Percentiles rank a stretch among this genome's conserved stretches.
Evolutionary conservation across 2,113 vertebrate species (phyloP).

Genomic region (Vanacampus margaritifer): DNA sequence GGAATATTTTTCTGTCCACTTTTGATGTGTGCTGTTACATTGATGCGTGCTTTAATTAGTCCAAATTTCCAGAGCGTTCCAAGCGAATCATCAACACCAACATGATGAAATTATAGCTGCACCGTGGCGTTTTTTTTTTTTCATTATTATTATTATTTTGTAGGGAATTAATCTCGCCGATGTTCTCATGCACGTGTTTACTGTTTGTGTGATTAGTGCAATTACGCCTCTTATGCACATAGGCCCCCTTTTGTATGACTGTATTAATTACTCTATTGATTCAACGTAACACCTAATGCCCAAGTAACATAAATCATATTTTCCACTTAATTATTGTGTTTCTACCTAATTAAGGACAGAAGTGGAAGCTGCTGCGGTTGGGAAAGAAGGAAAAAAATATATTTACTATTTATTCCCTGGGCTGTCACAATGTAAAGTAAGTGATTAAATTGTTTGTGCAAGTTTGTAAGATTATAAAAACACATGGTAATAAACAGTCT

Average conservation of each 20-base stretch:
- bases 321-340: constrained; percentile 56
- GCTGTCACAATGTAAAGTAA: constrained; percentile 53
- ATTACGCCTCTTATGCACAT: constrained; percentile 49
- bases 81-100: not conserved
- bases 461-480: constrained; percentile 28
- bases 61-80: not conserved
- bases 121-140: not conserved
- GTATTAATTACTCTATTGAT: constrained; percentile 66
- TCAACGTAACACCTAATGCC: constrained; percentile 61
- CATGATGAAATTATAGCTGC: not conserved
- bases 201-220: constrained; percentile 46
- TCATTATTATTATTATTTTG: not conserved
- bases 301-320: constrained; percentile 66
- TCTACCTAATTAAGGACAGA: constrained; percentile 56
- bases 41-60: not conserved
- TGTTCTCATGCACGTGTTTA: constrained; percentile 32
- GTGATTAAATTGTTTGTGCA: constrained; percentile 55
- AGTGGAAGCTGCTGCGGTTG: constrained; percentile 50
- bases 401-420: constrained; percentile 62
- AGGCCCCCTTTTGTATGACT: constrained; percentile 40
- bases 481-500: not conserved
- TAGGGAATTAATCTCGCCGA: constrained; percentile 19
- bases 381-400: constrained; percentile 47
- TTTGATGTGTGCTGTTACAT: not conserved
- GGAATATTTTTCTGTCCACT: not conserved